phyloP scores from a whole-genome alignment of 37 sponge, comb jelly and placozoan genomes.

The Amphimedon queenslandica region DNA sequence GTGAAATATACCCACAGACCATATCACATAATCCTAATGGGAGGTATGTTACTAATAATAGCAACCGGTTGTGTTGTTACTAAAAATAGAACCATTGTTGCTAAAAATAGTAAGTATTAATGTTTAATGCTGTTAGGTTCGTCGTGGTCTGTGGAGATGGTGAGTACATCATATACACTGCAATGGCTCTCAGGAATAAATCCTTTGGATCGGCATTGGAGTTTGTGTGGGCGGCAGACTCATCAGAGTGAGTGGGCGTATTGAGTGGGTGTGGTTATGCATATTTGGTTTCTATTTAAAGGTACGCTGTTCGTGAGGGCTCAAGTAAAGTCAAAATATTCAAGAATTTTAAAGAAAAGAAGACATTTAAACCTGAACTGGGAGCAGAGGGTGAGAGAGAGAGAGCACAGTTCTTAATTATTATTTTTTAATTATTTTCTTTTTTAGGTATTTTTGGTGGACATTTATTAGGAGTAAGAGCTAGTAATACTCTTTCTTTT shows the following conservation, averaged over 20 bases:
- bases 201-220: conserved; percentile 92
- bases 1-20: conserved; percentile 95
- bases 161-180: conserved; percentile 99
- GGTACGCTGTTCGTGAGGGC: conserved; percentile 81
- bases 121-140: conserved; percentile 55
- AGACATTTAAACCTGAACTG: conserved; percentile 88
- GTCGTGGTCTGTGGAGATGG: conserved; percentile 99
- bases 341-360: conserved; percentile 96
- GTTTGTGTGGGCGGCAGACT: conserved; percentile 96
- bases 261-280: background rate
- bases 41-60: conserved; percentile 50
- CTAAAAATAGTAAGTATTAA: background rate
- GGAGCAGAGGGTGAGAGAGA: conserved; percentile 67
- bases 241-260: conserved; percentile 73
- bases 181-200: conserved; percentile 98
- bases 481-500: conserved; percentile 63
- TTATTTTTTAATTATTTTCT: background rate
- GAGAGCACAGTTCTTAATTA: background rate
- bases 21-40: conserved; percentile 95
- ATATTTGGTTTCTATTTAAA: conserved; percentile 11
- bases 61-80: background rate
- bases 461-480: conserved; percentile 68
- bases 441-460: conserved; percentile 88
- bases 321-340: conserved; percentile 79
- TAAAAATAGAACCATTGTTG: too few relatives aligned